Base-by-base conservation (phyloP, 2,888 invertebrate species). In the Athetis lepigone region DNA sequence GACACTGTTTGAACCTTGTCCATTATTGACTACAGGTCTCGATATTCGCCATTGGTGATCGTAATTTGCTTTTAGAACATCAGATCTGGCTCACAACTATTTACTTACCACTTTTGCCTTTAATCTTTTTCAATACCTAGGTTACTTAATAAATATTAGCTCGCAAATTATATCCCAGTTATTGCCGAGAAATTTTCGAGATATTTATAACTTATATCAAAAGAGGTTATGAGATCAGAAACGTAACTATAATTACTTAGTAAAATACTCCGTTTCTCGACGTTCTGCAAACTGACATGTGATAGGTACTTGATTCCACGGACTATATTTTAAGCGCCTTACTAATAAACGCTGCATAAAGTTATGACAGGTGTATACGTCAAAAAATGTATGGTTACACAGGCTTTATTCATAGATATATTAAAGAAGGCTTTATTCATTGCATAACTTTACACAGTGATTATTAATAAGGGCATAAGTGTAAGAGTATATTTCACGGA, bases 121-220 rank as follows among this genome's bases (percentile, higher is more conserved):
- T 9, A 2, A 39, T 39, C 5, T 11, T 60, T 21, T 13, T 16
- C 9, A 29, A 16, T 27, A 39, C 11, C 1, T 16, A 43, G 19
- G 18, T 23, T 6, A 21, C 37, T 19, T 16, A 1, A 6, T 4
- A 19, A 16, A 58, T 39, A 6, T 37, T 6, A 9, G 11, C 19
- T 16, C 5, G 3, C 16, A 7, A 1, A 5, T 5, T n/a, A n/a
- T n/a, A n/a, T n/a, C 16, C 6, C 4, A 33, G 33, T 13, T 33
- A 29, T 57, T 23, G 13, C 4, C 16, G 21, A 13, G 2, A 16
- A 13, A 1, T n/a, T 23, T 6, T 29, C 4, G 33, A 2, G 33
- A 11, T 42, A n/a, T 18, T 33, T 33, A 9, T 23, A 33, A 33
- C 13, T 23, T 29, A n/a, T 42, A 62, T 39, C 21, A 46, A 37